Percentiles rank a stretch among this genome's conserved stretches.
Evolutionary conservation across 1,140 invertebrate species (phyloP).

Genomic region (Probaryconus sp.): DNA sequence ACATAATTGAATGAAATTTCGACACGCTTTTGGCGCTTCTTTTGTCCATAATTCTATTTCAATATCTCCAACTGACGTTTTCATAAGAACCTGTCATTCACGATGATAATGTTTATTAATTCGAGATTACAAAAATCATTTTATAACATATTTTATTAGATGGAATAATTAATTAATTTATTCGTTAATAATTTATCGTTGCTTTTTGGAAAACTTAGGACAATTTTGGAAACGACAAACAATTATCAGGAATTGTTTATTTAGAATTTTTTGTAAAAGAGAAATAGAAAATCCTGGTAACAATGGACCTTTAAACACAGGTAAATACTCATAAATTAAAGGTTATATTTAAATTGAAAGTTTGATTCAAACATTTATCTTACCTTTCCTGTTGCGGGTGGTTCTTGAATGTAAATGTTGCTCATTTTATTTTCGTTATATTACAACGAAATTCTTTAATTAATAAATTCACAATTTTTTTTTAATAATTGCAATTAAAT

Average conservation of each 20-base stretch:
- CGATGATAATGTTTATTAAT: slow-evolving; percentile 26
- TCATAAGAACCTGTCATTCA: slow-evolving; percentile 87
- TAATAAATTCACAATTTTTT: too few relatives aligned
- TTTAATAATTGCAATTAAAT: too few relatives aligned
- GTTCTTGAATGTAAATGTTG: slow-evolving; percentile 98
- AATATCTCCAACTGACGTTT: slow-evolving; percentile 96
- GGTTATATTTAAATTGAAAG: slow-evolving; percentile 15
- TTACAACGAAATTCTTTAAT: too few relatives aligned
- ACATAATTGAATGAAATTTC: slow-evolving; percentile 98
- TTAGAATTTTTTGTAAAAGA: slow-evolving; percentile 35
- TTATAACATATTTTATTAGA: slow-evolving; percentile 20
- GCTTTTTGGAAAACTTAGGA: too few relatives aligned
- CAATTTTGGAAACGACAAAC: too few relatives aligned
- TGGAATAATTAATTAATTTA: background rate
- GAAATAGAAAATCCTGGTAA: too few relatives aligned
- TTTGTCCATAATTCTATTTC: slow-evolving; percentile 99
- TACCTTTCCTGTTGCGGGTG: slow-evolving; percentile 95
- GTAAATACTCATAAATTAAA: background rate
- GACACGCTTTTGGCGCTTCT: slow-evolving; percentile 95
- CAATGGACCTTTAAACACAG: slow-evolving; percentile 10
- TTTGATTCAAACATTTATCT: slow-evolving; percentile 62
- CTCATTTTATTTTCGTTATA: too few relatives aligned
- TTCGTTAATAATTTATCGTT: too few relatives aligned
- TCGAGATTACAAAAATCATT: background rate
- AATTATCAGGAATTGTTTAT: background rate